phyloP scores from a whole-genome alignment of 2,888 invertebrate species.

The Amblyjoppa proteus region DNA sequence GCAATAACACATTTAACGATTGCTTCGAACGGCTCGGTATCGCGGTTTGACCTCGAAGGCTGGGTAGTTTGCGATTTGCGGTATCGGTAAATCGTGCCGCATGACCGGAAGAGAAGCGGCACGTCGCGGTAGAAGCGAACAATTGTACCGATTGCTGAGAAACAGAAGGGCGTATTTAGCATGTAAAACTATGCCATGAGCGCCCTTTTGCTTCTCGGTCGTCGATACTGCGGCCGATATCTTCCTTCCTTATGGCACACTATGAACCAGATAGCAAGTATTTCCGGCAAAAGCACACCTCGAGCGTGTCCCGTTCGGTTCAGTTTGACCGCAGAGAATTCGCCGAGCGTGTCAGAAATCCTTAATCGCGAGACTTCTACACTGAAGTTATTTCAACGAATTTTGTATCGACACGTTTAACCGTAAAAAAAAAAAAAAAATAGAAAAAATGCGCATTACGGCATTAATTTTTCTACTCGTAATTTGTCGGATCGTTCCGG shows the following conservation, averaged over 20 bases:
- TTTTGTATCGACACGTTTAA: not conserved
- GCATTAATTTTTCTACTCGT: not conserved
- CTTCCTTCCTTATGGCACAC: slow-evolving; percentile 28
- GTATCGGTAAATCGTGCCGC: slow-evolving; percentile 42
- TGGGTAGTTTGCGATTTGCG: slow-evolving; percentile 34
- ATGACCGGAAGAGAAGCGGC: not conserved
- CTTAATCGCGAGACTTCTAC: not conserved
- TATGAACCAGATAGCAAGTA: slow-evolving; percentile 11
- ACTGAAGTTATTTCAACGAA: not conserved
- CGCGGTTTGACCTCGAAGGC: slow-evolving; percentile 5
- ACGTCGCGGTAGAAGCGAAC: not conserved
- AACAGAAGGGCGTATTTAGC: too few species aligned
- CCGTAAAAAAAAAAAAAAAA: not conserved
- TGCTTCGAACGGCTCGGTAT: slow-evolving; percentile 14
- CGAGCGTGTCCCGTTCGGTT: slow-evolving; percentile 5
- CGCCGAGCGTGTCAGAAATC: slow-evolving; percentile 12
- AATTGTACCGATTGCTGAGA: not conserved
- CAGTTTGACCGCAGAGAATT: slow-evolving; percentile 3
- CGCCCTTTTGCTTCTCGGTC: too few species aligned
- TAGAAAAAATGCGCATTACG: not conserved
- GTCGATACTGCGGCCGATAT: slow-evolving; percentile 2
- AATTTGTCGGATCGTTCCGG: not conserved
- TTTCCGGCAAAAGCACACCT: slow-evolving; percentile 11
- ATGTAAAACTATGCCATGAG: too few species aligned
- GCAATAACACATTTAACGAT: slow-evolving; percentile 23